Evolutionary conservation across 2,888 invertebrate genomes (phyloP), one percentile per base, ranked within the genome.

Genomic region (Pseudococcus longispinus): DNA sequence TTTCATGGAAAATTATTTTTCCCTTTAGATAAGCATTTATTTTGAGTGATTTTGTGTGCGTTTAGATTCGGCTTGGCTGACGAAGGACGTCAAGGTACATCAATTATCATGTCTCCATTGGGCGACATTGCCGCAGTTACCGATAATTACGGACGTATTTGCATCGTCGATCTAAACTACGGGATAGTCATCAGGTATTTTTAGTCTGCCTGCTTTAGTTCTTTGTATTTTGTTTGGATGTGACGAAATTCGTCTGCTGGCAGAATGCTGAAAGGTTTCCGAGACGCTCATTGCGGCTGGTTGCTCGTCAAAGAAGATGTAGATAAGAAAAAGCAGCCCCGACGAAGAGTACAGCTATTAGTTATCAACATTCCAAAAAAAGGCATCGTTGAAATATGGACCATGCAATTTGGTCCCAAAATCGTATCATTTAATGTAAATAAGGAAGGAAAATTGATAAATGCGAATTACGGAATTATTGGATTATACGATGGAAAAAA

Each of bases 261-360:
- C 77, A 90, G 89, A 87, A 89, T 89, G 88, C 89, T 89, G 89
- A 89, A 90, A 92, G 92, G 99, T 4, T 99, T 97, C 91, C 93
- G 98, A 84, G 97, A 98, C 90, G 98, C 98, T 0, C 96, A 98
- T 90, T 96, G 97, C 90, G 97, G 96, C 2, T 99, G 98, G 93
- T 92, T 98, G 70, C 95, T 96, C 91, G 95, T 96, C 0, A 92
- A 93, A 46, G 96, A 96, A 90, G 93, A 93, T 88, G 87, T 91
- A 91, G 88, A 90, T 60, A 46, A 46, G 42, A 83, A 82, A 44
- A 87, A 84, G 80, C 87, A 77, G 20, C 88, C 87, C 2, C 88
- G 65, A 55, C 88, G 88, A 42, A 88, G 89, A 85, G 89, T 89
- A 11, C 92, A 96, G 83, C 99, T 98, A 91, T 92, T 99, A 87